phyloP scores from a whole-genome alignment of 2,113 vertebrate species.

The Petaurus breviceps region DNA sequence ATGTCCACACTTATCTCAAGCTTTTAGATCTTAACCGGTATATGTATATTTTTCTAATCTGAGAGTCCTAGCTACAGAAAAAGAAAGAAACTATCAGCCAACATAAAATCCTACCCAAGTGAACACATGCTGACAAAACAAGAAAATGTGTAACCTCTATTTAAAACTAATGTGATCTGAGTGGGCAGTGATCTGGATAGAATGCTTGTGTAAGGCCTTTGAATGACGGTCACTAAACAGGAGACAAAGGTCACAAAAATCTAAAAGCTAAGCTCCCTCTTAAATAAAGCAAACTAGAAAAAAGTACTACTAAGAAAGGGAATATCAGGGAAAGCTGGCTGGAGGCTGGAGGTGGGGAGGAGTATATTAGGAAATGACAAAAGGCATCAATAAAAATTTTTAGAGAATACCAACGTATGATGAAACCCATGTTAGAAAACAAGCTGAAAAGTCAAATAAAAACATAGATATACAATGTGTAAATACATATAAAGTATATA shows the following conservation, averaged over 20 bases:
- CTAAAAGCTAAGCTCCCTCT: neutral
- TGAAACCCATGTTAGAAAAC: neutral
- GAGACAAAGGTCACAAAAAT: conserved; percentile 9
- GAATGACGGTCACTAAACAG: neutral
- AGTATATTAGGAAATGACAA: neutral
- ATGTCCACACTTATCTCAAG: neutral
- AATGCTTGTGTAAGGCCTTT: neutral
- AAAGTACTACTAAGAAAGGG: neutral
- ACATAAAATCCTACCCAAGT: neutral
- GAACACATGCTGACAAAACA: neutral
- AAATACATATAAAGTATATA: neutral
- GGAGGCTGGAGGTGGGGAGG: neutral
- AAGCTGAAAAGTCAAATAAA: neutral
- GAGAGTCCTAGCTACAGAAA: neutral
- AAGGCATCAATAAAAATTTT: neutral
- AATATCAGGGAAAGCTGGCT: neutral
- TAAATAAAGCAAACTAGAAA: neutral
- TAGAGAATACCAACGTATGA: neutral
- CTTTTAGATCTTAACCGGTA: neutral
- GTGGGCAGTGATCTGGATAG: neutral
- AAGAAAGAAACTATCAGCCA: neutral
- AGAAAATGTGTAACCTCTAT: neutral
- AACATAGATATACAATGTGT: neutral
- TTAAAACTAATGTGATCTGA: neutral
- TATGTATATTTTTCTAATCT: neutral